Evolutionary conservation across 2,888 invertebrate genomes (phyloP), one percentile per base, ranked within the genome.

Genomic region (Galerucella calmariensis): DNA sequence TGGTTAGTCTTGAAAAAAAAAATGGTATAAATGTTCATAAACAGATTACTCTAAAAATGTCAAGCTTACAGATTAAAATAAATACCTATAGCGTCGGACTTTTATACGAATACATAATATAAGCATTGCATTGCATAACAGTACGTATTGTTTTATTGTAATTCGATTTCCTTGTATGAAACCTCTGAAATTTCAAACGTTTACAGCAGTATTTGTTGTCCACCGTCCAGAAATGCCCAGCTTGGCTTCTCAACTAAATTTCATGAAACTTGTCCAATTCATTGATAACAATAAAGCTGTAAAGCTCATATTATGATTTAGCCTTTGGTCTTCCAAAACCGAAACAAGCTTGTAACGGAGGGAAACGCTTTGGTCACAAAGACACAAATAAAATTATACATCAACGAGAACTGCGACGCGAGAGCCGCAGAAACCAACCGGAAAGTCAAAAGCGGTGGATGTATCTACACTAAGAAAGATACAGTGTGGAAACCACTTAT

Each of bases 201-300:
- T n/a, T 14, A n/a, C 35, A 9, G 0, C 2, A 16, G 10, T 56
- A 56, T 56, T 11, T 20, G 10, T 56, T 56, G 20, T 1, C 20
- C 9, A 56, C 2, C 9, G 4, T 4, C 56, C 16, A 56, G 56
- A 56, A 56, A 10, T 20, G 20, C 20, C 10, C 56, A 16, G 20
- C 3, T 16, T 56, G 56, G 16, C 6, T 56, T 56, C 56, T 16
- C 56, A 20, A 16, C 56, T 56, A 56, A 56, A 56, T 16, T 56
- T 16, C 20, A 56, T 16, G 20, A 56, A 56, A 16, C 16, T 20
- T 56, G 56, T 56, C 20, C 20, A 56, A 9, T 16, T 20, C 6
- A 51, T 51, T 51, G 20, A 56, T 16, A 56, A 53, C 53, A 53
- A 53, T 53, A 53, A 53, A 53, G 53, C 53, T 48, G 48, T 48